Base-by-base conservation (phyloP, 2,888 invertebrate species). In the Drepana falcataria region DNA sequence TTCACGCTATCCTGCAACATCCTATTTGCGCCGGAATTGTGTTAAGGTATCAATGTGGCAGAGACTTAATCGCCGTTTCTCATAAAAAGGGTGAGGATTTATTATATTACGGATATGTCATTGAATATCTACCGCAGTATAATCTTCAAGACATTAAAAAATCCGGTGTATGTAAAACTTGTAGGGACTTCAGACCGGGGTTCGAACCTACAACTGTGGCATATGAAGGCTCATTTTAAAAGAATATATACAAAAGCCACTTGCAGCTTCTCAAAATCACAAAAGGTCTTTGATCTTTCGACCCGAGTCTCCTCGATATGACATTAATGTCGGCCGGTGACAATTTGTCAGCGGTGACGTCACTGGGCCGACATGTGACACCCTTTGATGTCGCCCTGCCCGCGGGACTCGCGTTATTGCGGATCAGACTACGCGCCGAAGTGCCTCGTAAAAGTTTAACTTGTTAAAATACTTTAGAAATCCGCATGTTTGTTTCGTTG, bases 391-490 rank as follows among this genome's bases (percentile, higher is more conserved):
- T 68, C 60, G 59, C 63, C 60, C 64, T 57, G 61, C 56, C 61
- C 56, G 57, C 53, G 37, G 57, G 55, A 52, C 53, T 56, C 55
- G 34, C 65, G 53, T 53, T 62, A 62, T 66, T 65, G 58, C 57
- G 54, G 37, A 48, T 62, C 63, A 57, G 54, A 61, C 59, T 54
- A 47, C 52, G 54, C 49, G 21, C 37, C 4, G 51, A 37, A 35
- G 5, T n/a, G 56, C 52, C 55, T 73, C 74, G 69, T 79, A 72
- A 77, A 77, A 64, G 63, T 59, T 56, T 59, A 59, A 65, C 76
- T 76, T 73, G 75, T 76, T 78, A 74, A 70, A 70, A 62, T 63
- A 56, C 62, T 67, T 67, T 57, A 59, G 61, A 60, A 65, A 63
- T 44, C 49, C 9, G 52, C 52, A 55, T 58, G 40, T 40, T 34